phyloP scores from a whole-genome alignment of 2,888 invertebrate genomes.

The Uloborus plumipes region DNA sequence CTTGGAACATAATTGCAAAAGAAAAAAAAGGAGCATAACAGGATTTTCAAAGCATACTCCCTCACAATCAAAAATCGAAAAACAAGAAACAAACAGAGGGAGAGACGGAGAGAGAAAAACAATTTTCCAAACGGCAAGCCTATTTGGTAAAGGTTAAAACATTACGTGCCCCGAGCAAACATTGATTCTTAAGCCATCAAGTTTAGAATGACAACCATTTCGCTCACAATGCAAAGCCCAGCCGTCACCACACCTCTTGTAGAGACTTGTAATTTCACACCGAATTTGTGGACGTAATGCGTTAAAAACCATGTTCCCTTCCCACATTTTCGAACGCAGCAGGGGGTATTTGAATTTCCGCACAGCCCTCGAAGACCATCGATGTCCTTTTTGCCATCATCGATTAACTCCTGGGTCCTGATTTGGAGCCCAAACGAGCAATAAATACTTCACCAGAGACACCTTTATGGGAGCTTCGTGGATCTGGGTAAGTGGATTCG shows the following conservation, averaged over 20 bases:
- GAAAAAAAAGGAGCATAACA: no score
- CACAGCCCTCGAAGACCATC: no score
- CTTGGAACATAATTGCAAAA: no score
- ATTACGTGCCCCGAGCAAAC: slow-evolving; percentile 14
- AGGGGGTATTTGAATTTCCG: slow-evolving; percentile 13
- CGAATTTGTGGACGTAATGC: slow-evolving; percentile 19
- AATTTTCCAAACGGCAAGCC: no score
- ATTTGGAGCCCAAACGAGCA: not conserved
- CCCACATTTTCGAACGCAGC: not conserved
- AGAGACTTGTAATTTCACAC: slow-evolving; percentile 33
- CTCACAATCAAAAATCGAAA: no score
- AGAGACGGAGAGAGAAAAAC: no score
- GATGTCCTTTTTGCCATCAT: slow-evolving; percentile 13
- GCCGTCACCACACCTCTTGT: not conserved
- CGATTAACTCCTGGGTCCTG: slow-evolving; percentile 13
- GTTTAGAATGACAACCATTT: slow-evolving; percentile 15
- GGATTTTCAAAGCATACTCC: no score
- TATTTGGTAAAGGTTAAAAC: no score
- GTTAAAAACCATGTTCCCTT: slow-evolving; percentile 33
- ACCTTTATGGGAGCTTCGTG: slow-evolving; percentile 12
- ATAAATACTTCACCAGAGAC: slow-evolving; percentile 17
- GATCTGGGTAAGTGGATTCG: not conserved
- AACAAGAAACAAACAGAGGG: no score
- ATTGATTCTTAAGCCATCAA: slow-evolving; percentile 32
- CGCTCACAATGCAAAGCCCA: no score